Percentiles rank a stretch among this genome's conserved stretches.
Conservation (phyloP, 2,888 invertebrate species). For the Caenorhabditis afra region DNA sequence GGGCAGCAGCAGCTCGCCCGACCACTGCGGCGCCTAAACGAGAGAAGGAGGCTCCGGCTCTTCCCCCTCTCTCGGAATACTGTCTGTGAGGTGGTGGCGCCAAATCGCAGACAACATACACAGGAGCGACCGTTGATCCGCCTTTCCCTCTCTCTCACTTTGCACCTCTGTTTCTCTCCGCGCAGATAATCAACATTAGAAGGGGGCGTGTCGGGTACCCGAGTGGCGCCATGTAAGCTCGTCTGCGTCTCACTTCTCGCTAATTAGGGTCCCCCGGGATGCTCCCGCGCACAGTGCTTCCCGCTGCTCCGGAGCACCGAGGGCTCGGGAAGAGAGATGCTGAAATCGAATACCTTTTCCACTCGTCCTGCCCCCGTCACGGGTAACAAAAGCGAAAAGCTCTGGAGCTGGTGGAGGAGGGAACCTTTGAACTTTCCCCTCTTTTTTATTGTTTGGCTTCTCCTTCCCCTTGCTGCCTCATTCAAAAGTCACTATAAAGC, state of each 20-base stretch:
- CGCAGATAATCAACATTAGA: constrained; percentile 53
- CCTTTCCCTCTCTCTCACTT: constrained; percentile 40
- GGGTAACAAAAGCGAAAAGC: constrained; percentile 25
- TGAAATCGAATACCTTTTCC: constrained; percentile 48
- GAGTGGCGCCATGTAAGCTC: constrained; percentile 60
- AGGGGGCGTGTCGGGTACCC: constrained; percentile 48
- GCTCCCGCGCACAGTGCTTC: constrained; percentile 19
- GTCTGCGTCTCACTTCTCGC: constrained; percentile 58
- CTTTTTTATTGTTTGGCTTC: constrained; percentile 33
- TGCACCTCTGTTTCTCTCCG: constrained; percentile 32
- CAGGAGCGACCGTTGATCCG: constrained; percentile 36
- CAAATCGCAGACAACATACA: constrained; percentile 57
- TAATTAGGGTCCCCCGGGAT: constrained; percentile 42
- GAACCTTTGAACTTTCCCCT: constrained; percentile 37
- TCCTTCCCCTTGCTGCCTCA: constrained; percentile 1
- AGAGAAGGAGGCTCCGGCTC: constrained; percentile 39
- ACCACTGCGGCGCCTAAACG: constrained; percentile 37
- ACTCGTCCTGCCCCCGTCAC: constrained; percentile 6
- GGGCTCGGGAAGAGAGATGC: constrained; percentile 28
- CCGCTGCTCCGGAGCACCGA: neutral
- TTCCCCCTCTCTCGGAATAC: constrained; percentile 39
- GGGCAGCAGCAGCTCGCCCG: neutral
- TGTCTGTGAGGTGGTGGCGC: constrained; percentile 55
- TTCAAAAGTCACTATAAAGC: constrained; percentile 41
- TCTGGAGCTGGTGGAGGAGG: constrained; percentile 14